Evolutionary conservation across 2,113 vertebrate genomes (phyloP), one percentile per base, ranked within the genome.

Genomic region (Grallaria varia): DNA sequence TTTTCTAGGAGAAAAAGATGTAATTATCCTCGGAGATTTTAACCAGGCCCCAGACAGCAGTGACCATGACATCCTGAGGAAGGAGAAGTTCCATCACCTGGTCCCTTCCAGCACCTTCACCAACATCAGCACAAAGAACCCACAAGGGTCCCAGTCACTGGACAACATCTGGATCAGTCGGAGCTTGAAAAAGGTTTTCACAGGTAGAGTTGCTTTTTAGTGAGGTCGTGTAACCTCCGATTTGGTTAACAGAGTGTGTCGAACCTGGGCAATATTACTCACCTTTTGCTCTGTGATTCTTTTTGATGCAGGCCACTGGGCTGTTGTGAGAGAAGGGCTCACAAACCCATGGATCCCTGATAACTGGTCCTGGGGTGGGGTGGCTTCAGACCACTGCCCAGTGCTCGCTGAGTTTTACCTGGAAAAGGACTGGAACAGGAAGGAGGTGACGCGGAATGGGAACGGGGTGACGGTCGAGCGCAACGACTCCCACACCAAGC

Each of bases 321-420:
- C 96, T 16, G 99, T 99, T 2, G 98, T 99, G 90, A 96, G 99
- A 64, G 99, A 99, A 95, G 99, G 99, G 19, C 97, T 99, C 67
- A 99, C 99, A 4, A 99, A 99, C 93, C 99, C 99, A 1, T 99
- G 99, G 99, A 99, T 99, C 95, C 99, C 99, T 0, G 99, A 99
- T 40, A 99, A 99, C 97, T 99, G 99, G 99, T 99, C 99, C 3
- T 99, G 99, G 99, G 99, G 99, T 0, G 99, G 99, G 0, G 99
- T 99, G 67, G 99, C 98, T 3, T 99, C 99, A 0, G 98, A 99
- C 14, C 99, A 99, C 89, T 99, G 99, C 87, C 99, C 99, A 0
- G 98, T 99, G 72, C 97, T 99, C 0, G 99, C 98, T 0, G 99
- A 99, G 64, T 98, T 99, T 69, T 99, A 98, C 72, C 62, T 90